These are phyloP conservation scores for Cordilura impudica DNA, from an alignment of 2,888 invertebrate genomes.

Conservation along the genomic window DNA sequence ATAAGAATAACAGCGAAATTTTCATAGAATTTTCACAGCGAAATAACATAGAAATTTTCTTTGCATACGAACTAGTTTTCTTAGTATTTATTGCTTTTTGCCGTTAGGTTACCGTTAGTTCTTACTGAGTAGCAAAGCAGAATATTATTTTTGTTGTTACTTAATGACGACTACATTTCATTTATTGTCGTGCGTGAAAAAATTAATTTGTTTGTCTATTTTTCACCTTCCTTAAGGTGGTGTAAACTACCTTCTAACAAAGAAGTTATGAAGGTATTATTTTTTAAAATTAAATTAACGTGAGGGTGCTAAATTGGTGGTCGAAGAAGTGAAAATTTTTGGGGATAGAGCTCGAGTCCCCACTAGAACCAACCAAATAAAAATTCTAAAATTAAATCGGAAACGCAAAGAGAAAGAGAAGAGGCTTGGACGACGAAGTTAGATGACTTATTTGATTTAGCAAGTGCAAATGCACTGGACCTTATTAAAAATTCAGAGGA, in stretches of 20 bases:
- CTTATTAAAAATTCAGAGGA: too few relatives aligned
- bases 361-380: constrained; percentile 23
- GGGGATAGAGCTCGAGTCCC: constrained; percentile 26
- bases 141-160: constrained; percentile 5
- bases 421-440: too few relatives aligned
- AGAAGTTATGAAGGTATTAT: constrained; percentile 28
- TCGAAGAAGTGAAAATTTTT: constrained; percentile 17
- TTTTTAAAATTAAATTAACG: constrained; percentile 25
- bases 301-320: constrained; percentile 22
- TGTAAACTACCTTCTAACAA: constrained; percentile 28
- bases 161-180: background rate
- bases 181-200: background rate
- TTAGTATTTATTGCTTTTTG: too few relatives aligned
- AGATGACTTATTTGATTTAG: too few relatives aligned
- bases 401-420: constrained; percentile 9
- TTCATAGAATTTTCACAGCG: too few relatives aligned
- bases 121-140: background rate
- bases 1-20: too few relatives aligned
- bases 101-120: constrained; percentile 1
- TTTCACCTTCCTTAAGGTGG: constrained; percentile 9
- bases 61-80: too few relatives aligned
- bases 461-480: too few relatives aligned
- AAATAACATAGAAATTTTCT: too few relatives aligned
- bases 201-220: constrained; percentile 8
- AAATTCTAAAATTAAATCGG: constrained; percentile 23